These are phyloP conservation scores for Linnaemya tessellans DNA, from an alignment of 2,888 invertebrate species.

Conservation along the genomic window DNA sequence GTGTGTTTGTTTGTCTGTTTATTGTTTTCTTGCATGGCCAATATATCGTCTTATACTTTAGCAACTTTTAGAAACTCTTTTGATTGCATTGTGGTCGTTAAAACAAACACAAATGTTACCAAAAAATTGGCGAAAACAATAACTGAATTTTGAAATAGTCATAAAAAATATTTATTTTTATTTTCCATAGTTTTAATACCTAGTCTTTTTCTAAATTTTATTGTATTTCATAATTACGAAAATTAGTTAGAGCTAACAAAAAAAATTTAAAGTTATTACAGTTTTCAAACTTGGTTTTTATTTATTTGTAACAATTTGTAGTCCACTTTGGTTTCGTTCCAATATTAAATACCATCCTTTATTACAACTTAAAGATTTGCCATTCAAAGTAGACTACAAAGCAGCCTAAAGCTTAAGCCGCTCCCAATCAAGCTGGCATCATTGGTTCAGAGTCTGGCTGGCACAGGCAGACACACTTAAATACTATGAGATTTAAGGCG, in stretches of 20 bases:
- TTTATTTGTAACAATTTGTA: slow-evolving; percentile 59
- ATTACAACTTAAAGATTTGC: slow-evolving; percentile 13
- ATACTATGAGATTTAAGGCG: slow-evolving; percentile 12
- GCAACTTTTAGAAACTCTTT: neutral
- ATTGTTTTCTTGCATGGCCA: slow-evolving; percentile 30
- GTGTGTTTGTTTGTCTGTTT: neutral
- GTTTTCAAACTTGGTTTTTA: slow-evolving; percentile 33
- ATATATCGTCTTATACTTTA: neutral
- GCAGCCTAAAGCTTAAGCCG: slow-evolving; percentile 55
- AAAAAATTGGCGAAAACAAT: slow-evolving; percentile 55
- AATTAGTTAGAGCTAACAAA: neutral
- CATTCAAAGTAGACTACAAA: slow-evolving; percentile 6
- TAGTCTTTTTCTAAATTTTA: slow-evolving; percentile 43
- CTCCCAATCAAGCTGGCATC: slow-evolving; percentile 52
- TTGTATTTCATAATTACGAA: slow-evolving; percentile 47
- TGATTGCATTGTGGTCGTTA: slow-evolving; percentile 42
- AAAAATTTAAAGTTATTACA: slow-evolving; percentile 2
- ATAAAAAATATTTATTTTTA: no score
- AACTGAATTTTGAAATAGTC: slow-evolving; percentile 26
- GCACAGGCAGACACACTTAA: neutral
- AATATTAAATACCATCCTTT: slow-evolving; percentile 60
- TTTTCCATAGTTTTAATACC: slow-evolving; percentile 33
- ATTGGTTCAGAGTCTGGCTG: slow-evolving; percentile 17
- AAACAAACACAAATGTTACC: slow-evolving; percentile 61
- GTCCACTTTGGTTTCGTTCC: slow-evolving; percentile 33